Evolutionary conservation across 2,113 vertebrate species (phyloP).

Genomic region (Chitala chitala): DNA sequence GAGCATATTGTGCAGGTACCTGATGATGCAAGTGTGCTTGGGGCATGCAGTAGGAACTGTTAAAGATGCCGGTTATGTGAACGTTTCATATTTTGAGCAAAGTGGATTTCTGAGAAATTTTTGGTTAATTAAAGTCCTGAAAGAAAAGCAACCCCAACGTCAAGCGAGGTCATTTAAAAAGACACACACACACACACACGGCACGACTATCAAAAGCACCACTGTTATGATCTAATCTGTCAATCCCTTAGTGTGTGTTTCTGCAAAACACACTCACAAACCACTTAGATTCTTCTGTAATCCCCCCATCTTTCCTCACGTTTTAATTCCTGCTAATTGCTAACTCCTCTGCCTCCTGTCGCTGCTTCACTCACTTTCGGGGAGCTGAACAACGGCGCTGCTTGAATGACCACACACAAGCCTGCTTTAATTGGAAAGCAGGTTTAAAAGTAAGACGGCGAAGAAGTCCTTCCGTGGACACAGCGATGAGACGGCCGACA

Average conservation of each 20-base stretch:
- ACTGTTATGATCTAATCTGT: too few relatives aligned
- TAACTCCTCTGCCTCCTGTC: conserved; percentile 69
- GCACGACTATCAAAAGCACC: too few relatives aligned
- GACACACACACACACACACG: conserved; percentile 27
- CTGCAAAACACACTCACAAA: too few relatives aligned
- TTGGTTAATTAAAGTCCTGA: too few relatives aligned
- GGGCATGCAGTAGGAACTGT: too few relatives aligned
- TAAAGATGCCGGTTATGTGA: too few relatives aligned
- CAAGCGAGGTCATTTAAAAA: conserved; percentile 15
- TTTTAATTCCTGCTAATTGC: conserved; percentile 76
- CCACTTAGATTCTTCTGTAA: conserved; percentile 55
- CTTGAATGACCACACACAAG: conserved; percentile 61
- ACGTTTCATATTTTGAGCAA: too few relatives aligned
- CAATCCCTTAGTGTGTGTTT: too few relatives aligned
- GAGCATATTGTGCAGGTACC: too few relatives aligned
- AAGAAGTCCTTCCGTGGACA: background rate
- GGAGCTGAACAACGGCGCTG: conserved; percentile 71
- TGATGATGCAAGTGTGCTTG: background rate
- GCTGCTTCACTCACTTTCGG: conserved; percentile 69
- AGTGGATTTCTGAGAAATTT: too few relatives aligned
- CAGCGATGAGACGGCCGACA: background rate
- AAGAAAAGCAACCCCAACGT: background rate
- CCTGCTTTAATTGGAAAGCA: conserved; percentile 63
- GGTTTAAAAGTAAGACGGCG: conserved; percentile 1
- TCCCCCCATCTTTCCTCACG: conserved; percentile 69